Percentiles rank a stretch among this genome's conserved stretches.
Conservation (phyloP, 2,113 vertebrate species). For the Diadophis punctatus region DNA sequence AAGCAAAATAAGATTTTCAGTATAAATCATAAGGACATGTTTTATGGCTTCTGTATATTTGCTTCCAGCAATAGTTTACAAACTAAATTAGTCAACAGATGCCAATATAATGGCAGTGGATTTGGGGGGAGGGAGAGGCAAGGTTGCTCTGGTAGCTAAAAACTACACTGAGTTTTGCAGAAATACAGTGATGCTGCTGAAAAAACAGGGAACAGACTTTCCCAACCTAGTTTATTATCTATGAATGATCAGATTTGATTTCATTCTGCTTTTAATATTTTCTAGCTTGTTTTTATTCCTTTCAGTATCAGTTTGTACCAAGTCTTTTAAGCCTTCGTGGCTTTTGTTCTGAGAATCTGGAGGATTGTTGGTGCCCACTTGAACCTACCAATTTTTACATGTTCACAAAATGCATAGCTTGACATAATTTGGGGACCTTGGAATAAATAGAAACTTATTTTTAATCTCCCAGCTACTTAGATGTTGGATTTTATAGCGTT, state of each 20-base stretch:
- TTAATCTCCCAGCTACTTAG: not conserved
- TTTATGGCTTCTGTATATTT: not conserved
- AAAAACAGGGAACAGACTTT: not conserved
- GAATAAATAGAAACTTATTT: not conserved
- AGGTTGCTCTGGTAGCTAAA: not conserved
- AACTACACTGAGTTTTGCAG: not conserved
- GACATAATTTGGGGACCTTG: not conserved
- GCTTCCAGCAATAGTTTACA: not conserved
- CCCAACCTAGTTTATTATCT: not conserved
- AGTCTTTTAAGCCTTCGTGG: not conserved
- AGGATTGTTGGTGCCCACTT: not conserved
- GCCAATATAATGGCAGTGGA: not conserved
- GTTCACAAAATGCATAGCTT: not conserved
- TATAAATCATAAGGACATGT: not conserved
- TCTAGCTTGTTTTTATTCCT: not conserved
- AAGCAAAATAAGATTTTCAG: not conserved
- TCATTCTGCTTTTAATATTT: not conserved
- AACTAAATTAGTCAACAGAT: not conserved
- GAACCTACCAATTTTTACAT: not conserved
- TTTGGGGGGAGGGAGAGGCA: not conserved
- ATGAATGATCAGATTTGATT: not conserved
- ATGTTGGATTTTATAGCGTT: not conserved
- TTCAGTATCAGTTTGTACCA: not conserved
- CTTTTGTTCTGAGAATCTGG: not conserved
- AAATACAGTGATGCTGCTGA: not conserved